Evolutionary conservation across 2,797 vertebrate species (phyloP).

Genomic region (Sphenodon punctatus): DNA sequence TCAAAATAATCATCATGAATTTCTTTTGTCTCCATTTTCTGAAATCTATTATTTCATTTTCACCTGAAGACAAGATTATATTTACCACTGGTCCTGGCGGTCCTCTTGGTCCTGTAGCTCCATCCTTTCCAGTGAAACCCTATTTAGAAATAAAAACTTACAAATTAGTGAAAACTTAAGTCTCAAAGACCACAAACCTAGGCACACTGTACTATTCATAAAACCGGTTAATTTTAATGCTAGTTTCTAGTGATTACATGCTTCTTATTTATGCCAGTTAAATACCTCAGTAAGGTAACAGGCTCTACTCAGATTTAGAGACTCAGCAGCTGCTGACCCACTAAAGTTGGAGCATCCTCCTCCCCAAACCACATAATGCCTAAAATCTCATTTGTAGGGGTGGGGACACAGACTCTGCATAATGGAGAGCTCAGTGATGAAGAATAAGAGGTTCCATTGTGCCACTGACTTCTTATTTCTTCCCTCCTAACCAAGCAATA

Average conservation of each 20-base stretch:
- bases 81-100: slow-evolving; percentile 89
- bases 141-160: slow-evolving; percentile 66
- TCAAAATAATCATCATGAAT: too few species aligned
- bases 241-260: neutral
- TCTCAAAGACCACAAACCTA: neutral
- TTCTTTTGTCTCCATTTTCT: neutral
- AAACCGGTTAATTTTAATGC: neutral
- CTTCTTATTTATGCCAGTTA: neutral
- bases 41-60: neutral
- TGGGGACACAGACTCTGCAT: neutral
- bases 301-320: neutral
- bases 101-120: slow-evolving; percentile 87
- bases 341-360: neutral
- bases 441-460: neutral
- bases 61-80: slow-evolving; percentile 11
- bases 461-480: neutral
- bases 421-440: neutral
- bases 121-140: slow-evolving; percentile 95
- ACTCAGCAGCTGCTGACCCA: neutral
- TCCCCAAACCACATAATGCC: too few species aligned
- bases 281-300: neutral
- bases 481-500: neutral
- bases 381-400: too few species aligned
- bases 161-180: neutral
- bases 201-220: neutral